These are phyloP conservation scores for Apeira syringaria DNA, from an alignment of 2,888 invertebrate species.

Conservation along the genomic window DNA sequence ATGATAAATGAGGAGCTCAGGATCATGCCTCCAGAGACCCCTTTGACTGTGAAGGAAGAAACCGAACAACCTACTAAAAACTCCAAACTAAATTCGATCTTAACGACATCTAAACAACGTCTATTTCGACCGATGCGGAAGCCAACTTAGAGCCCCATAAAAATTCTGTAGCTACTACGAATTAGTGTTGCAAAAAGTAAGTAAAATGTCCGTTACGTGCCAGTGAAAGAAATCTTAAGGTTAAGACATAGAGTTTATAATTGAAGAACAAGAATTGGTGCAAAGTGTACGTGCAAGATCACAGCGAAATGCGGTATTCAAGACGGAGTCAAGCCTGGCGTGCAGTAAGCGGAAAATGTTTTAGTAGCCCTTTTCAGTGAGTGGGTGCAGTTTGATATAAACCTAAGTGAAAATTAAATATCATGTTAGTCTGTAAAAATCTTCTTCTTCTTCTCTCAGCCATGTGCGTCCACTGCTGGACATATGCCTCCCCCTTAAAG, in stretches of 20 bases:
- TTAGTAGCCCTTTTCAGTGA: constrained; percentile 39
- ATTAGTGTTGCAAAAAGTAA: constrained; percentile 74
- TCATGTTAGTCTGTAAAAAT: no score
- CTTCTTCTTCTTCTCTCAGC: no score
- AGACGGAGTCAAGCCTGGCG: constrained; percentile 63
- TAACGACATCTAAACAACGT: constrained; percentile 36
- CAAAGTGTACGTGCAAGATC: constrained; percentile 45
- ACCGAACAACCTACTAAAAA: constrained; percentile 47
- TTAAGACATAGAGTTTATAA: constrained; percentile 43
- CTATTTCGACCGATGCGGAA: constrained; percentile 27
- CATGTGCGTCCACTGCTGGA: no score
- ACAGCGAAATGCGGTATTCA: constrained; percentile 67
- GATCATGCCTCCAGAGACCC: constrained; percentile 78
- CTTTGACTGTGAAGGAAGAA: constrained; percentile 65
- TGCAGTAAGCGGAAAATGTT: constrained; percentile 65
- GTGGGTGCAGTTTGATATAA: constrained; percentile 18
- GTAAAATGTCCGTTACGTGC: constrained; percentile 42
- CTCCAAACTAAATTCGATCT: constrained; percentile 41
- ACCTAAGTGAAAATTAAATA: constrained; percentile 14
- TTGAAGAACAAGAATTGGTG: constrained; percentile 35
- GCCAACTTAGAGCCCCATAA: constrained; percentile 52
- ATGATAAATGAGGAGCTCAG: constrained; percentile 79
- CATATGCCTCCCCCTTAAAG: no score
- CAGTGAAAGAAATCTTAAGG: constrained; percentile 40
- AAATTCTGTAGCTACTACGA: constrained; percentile 63